Conservation (phyloP, 1,140 invertebrate genomes). For the Pseudobourletiella spinata region DNA sequence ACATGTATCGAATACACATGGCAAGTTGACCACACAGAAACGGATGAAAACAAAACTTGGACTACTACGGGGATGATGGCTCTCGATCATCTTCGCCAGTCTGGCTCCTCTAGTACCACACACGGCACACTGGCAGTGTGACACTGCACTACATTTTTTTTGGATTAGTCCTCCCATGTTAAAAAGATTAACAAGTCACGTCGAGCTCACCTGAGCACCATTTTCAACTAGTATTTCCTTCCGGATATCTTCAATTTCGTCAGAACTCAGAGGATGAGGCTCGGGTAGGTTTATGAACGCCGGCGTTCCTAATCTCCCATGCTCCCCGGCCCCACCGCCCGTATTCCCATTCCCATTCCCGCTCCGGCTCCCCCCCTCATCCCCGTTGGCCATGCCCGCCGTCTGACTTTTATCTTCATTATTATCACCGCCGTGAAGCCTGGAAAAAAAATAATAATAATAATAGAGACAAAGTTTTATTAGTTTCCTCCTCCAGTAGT, state of each 20-base stretch:
- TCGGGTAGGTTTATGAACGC: conserved; percentile 34
- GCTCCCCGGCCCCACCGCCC: conserved; percentile 10
- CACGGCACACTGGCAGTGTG: not conserved
- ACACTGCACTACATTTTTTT: too few species aligned
- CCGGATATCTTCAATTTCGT: conserved; percentile 24
- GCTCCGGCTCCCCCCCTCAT: not conserved
- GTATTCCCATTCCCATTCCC: not conserved
- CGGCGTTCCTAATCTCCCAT: conserved; percentile 28
- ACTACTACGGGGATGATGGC: too few species aligned
- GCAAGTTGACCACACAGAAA: too few species aligned
- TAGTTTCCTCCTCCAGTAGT: too few species aligned
- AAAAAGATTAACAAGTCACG: not conserved
- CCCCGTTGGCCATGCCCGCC: not conserved
- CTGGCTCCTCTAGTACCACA: too few species aligned
- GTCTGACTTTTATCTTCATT: not conserved
- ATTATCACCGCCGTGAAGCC: too few species aligned
- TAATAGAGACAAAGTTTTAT: too few species aligned
- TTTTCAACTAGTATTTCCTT: conserved; percentile 20
- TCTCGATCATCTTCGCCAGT: too few species aligned
- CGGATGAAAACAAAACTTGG: too few species aligned
- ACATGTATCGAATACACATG: too few species aligned
- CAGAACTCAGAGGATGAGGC: conserved; percentile 15
- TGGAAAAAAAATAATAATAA: too few species aligned
- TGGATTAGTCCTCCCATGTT: too few species aligned
- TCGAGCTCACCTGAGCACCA: conserved; percentile 21